Evolutionary conservation across 1,140 invertebrate genomes (phyloP).

Genomic region (Catajapyx aquilonaris): DNA sequence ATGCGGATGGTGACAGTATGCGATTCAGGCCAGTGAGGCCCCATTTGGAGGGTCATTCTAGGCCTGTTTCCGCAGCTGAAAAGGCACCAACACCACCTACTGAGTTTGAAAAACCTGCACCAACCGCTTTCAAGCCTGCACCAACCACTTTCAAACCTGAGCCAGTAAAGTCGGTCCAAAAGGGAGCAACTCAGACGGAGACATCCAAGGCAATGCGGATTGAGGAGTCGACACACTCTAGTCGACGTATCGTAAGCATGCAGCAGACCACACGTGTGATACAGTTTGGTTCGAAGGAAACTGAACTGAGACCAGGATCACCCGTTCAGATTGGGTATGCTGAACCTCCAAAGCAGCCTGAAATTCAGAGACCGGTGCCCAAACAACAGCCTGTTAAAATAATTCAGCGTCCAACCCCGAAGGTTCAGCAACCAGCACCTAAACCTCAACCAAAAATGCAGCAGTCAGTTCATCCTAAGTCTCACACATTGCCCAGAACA

Average conservation of each 20-base stretch:
- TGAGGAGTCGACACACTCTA: conserved; percentile 41
- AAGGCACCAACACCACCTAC: conserved; percentile 27
- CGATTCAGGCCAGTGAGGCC: conserved; percentile 33
- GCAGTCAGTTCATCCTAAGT: too few species aligned
- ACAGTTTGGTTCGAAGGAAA: conserved; percentile 31
- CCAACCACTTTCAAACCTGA: conserved; percentile 19
- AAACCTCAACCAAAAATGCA: too few species aligned
- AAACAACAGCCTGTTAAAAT: too few species aligned
- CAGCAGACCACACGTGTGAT: conserved; percentile 44
- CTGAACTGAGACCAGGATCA: not conserved
- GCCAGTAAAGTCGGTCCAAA: conserved; percentile 16
- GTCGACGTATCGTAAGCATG: conserved; percentile 36
- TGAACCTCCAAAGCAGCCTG: conserved; percentile 25
- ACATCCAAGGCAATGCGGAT: conserved; percentile 41
- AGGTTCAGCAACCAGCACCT: too few species aligned
- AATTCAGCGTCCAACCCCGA: too few species aligned
- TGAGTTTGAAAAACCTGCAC: conserved; percentile 27
- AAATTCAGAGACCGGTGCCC: too few species aligned
- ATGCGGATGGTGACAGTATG: conserved; percentile 28
- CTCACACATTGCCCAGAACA: too few species aligned
- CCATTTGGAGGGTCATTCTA: conserved; percentile 19
- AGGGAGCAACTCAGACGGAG: conserved; percentile 31
- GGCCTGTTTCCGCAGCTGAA: conserved; percentile 18
- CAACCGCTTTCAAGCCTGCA: conserved; percentile 24
- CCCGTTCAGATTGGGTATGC: conserved; percentile 28